Percentiles rank a stretch among this genome's conserved stretches.
Evolutionary conservation across 2,888 invertebrate species (phyloP).

Genomic region (Schizotus pectinicornis): DNA sequence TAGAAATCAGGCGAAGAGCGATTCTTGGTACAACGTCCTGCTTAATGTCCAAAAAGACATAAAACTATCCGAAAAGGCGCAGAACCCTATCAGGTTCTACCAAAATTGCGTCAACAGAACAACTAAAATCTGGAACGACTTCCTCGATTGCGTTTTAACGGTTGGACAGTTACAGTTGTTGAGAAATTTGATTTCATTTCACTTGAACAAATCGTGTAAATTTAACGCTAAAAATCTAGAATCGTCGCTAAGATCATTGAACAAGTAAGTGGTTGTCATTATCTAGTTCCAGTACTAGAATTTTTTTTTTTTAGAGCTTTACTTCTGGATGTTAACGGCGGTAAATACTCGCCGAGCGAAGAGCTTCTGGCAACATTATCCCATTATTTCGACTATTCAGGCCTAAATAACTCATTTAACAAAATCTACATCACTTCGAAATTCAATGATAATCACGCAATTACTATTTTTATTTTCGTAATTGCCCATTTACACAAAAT

Average conservation of each 20-base stretch:
- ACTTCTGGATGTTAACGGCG: conserved; percentile 71
- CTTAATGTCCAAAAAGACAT: conserved; percentile 62
- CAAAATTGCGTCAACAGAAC: conserved; percentile 69
- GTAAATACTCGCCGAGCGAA: conserved; percentile 60
- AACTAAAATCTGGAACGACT: conserved; percentile 72
- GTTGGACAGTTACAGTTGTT: conserved; percentile 91
- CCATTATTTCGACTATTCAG: conserved; percentile 83
- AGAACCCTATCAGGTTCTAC: conserved; percentile 72
- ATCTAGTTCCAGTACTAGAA: conserved; percentile 4
- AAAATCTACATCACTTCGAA: conserved; percentile 85
- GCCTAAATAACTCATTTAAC: conserved; percentile 83
- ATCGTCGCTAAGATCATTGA: conserved; percentile 81
- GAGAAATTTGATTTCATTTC: conserved; percentile 82
- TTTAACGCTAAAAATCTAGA: conserved; percentile 93
- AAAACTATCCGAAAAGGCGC: conserved; percentile 55
- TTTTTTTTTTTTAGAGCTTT: conserved; percentile 68
- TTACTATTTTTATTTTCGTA: conserved; percentile 77
- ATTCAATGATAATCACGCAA: conserved; percentile 72
- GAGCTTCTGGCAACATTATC: conserved; percentile 73
- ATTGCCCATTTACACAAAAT: conserved; percentile 80
- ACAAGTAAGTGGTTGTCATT: conserved; percentile 69
- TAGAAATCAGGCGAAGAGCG: conserved; percentile 61
- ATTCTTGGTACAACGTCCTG: conserved; percentile 67
- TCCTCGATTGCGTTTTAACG: conserved; percentile 75
- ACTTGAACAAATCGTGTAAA: conserved; percentile 81